Percentiles rank a stretch among this genome's conserved stretches.
phyloP scores from a whole-genome alignment of 2,113 vertebrate genomes.

The Petromus typicus region DNA sequence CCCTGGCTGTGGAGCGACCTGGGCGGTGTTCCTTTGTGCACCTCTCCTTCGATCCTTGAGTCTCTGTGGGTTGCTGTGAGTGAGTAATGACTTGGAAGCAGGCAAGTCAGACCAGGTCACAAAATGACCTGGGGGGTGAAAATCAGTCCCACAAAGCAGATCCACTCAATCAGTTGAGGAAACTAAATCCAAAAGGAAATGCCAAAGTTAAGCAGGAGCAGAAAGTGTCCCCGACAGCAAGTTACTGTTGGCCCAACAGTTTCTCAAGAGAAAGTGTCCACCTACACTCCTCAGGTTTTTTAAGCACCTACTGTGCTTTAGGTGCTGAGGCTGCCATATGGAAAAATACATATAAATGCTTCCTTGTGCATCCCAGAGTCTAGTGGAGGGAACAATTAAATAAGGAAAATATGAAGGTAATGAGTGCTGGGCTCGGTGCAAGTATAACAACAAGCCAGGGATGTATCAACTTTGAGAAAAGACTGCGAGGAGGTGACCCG shows the following conservation, averaged over 20 bases:
- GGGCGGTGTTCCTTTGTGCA: background rate
- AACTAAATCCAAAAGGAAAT: background rate
- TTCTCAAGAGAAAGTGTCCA: background rate
- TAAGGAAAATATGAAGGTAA: background rate
- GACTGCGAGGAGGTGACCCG: background rate
- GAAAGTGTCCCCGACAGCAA: background rate
- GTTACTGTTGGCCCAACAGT: too few species aligned
- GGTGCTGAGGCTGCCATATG: background rate
- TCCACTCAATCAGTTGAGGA: background rate
- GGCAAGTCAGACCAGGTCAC: background rate
- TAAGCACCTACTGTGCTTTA: slow-evolving; percentile 18
- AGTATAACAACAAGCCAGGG: background rate
- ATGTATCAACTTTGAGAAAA: background rate
- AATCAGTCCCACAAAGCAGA: background rate
- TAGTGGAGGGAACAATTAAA: background rate
- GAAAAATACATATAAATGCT: background rate
- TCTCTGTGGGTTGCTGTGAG: background rate
- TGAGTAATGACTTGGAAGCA: background rate
- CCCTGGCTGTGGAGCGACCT: background rate
- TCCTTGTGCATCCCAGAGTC: background rate
- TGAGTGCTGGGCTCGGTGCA: background rate
- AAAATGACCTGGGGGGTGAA: background rate
- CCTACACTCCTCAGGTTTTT: background rate
- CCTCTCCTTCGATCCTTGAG: background rate
- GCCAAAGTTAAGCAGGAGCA: background rate